Evolutionary conservation across 2,797 vertebrate genomes (phyloP).

Genomic region (Staurois parvus): DNA sequence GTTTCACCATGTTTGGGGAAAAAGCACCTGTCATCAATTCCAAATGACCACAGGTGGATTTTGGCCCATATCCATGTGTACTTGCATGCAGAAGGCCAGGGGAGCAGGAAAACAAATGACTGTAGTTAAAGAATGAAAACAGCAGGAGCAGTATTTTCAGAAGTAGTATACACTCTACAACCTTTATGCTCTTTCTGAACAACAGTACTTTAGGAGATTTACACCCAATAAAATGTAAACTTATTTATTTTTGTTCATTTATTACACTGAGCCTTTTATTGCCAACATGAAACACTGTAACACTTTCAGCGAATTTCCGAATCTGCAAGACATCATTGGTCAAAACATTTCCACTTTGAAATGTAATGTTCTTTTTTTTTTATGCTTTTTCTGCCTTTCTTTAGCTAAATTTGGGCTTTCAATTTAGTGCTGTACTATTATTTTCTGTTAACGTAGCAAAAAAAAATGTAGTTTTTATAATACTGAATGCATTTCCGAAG

Average conservation of each 20-base stretch:
- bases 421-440: neutral
- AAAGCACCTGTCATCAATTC: slow-evolving; percentile 54
- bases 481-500: neutral
- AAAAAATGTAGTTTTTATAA: neutral
- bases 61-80: neutral
- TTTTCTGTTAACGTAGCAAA: slow-evolving; percentile 2
- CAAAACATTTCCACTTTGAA: slow-evolving; percentile 8
- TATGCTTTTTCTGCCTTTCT: neutral
- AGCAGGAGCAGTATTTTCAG: slow-evolving; percentile 66
- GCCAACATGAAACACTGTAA: slow-evolving; percentile 70
- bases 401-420: neutral
- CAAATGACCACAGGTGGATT: slow-evolving; percentile 57
- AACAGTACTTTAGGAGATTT: slow-evolving; percentile 77
- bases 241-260: slow-evolving; percentile 74
- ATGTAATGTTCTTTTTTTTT: slow-evolving; percentile 5
- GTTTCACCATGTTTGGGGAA: slow-evolving; percentile 17
- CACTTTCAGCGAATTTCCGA: slow-evolving; percentile 72
- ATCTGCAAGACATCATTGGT: slow-evolving; percentile 60
- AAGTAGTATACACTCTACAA: slow-evolving; percentile 65
- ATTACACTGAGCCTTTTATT: slow-evolving; percentile 70
- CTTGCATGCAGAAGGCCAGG: slow-evolving; percentile 63
- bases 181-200: slow-evolving; percentile 69
- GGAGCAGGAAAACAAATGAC: slow-evolving; percentile 63
- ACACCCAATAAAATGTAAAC: slow-evolving; percentile 78
- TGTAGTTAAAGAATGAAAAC: slow-evolving; percentile 66